phyloP scores from a whole-genome alignment of 2,113 vertebrate species.

The Bettongia penicillata region DNA sequence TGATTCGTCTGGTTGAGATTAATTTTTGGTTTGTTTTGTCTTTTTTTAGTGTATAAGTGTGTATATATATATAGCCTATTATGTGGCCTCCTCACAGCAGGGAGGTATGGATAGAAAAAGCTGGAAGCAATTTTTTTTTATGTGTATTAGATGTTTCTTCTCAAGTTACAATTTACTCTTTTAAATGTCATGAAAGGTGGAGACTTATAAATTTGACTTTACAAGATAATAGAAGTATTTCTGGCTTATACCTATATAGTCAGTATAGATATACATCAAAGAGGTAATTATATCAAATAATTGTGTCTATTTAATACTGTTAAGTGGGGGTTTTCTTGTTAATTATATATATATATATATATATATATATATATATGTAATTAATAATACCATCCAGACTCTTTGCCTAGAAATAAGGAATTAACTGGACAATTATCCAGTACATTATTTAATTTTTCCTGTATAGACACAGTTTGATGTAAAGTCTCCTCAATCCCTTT shows the following conservation, averaged over 20 bases:
- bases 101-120: conserved; percentile 17
- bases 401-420: background rate
- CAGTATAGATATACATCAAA: background rate
- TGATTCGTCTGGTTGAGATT: background rate
- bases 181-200: conserved; percentile 10
- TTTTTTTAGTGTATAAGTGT: too few species aligned
- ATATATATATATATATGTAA: background rate
- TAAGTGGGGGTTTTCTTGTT: background rate
- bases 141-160: background rate
- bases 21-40: background rate
- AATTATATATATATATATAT: background rate
- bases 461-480: conserved; percentile 40
- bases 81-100: background rate
- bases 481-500: background rate
- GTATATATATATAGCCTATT: too few species aligned
- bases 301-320: background rate
- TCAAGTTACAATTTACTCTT: background rate
- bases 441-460: conserved; percentile 22
- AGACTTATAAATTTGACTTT: background rate
- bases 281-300: conserved; percentile 16
- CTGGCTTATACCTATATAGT: background rate
- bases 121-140: background rate
- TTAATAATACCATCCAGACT: background rate
- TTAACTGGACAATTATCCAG: background rate
- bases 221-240: background rate